Conservation (phyloP, 2,888 invertebrate species). For the Lasioglossum malachurum region DNA sequence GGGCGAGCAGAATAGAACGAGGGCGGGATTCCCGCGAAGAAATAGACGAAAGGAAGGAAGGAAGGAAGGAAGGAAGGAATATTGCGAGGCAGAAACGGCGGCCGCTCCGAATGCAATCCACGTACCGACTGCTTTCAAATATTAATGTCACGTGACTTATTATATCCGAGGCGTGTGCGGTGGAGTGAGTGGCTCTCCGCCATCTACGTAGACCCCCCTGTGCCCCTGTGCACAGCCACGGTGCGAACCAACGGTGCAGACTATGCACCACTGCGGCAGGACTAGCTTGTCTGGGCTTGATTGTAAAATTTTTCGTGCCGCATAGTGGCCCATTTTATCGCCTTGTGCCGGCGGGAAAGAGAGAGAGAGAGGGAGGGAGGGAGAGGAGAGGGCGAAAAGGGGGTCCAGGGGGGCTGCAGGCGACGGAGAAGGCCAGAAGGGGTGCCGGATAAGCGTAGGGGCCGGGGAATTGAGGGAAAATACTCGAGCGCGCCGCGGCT, state of each 20-base stretch:
- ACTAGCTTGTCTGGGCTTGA: constrained; percentile 78
- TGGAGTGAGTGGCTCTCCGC: constrained; percentile 78
- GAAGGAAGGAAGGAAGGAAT: constrained; percentile 73
- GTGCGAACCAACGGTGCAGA: constrained; percentile 71
- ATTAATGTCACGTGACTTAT: constrained; percentile 85
- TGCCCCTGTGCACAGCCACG: constrained; percentile 38
- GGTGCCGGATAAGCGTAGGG: constrained; percentile 67
- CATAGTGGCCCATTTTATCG: constrained; percentile 80
- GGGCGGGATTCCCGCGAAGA: constrained; percentile 55
- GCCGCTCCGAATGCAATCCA: constrained; percentile 83
- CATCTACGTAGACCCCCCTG: constrained; percentile 59
- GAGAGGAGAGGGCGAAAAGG: constrained; percentile 37
- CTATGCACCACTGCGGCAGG: constrained; percentile 71
- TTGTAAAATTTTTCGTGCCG: constrained; percentile 80
- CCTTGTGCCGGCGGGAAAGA: constrained; percentile 60
- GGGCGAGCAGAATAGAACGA: not conserved
- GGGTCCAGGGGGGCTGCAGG: constrained; percentile 22
- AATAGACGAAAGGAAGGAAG: constrained; percentile 70
- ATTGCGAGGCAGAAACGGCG: constrained; percentile 77
- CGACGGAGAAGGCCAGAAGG: constrained; percentile 60
- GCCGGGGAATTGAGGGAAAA: constrained; percentile 75
- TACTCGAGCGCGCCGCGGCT: constrained; percentile 74
- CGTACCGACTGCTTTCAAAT: constrained; percentile 85
- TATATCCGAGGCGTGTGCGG: constrained; percentile 83
- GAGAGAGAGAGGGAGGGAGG: constrained; percentile 10